Conservation (phyloP, 2,113 vertebrate genomes). For the Pipra filicauda region DNA sequence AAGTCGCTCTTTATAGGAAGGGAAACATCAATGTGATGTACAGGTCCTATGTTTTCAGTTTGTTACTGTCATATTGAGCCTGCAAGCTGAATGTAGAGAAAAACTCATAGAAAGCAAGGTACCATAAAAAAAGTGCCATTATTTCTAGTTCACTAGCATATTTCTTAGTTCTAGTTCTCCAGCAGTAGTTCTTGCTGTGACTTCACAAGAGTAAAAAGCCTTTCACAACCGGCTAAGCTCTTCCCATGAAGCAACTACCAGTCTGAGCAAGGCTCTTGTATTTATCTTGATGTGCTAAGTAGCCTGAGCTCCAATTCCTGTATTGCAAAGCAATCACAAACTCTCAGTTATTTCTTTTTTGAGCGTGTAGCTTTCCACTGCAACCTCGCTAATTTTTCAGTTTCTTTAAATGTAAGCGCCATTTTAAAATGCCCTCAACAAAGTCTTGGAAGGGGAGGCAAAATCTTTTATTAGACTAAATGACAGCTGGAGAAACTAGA, state of each 20-base stretch:
- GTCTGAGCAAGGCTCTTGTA: background rate
- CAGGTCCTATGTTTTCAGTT: background rate
- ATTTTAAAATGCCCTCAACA: background rate
- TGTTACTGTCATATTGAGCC: background rate
- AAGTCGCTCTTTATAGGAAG: background rate
- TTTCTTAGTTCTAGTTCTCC: background rate
- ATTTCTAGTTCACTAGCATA: background rate
- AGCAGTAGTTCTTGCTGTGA: background rate
- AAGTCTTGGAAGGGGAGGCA: background rate
- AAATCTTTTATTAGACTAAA: background rate
- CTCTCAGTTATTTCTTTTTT: background rate
- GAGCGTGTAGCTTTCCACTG: background rate
- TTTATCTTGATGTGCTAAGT: background rate
- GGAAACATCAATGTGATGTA: background rate
- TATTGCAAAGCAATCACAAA: background rate
- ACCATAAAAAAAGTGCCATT: background rate
- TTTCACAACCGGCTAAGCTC: background rate
- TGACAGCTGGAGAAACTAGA: background rate
- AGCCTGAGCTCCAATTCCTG: background rate
- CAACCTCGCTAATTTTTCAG: background rate
- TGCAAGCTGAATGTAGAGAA: background rate
- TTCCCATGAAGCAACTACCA: background rate
- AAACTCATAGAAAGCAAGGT: background rate
- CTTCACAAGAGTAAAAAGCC: background rate
- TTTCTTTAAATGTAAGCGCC: background rate